Evolutionary conservation across 2,888 invertebrate genomes (phyloP), one percentile per base, ranked within the genome.

Genomic region (Chymomyza procnemis): DNA sequence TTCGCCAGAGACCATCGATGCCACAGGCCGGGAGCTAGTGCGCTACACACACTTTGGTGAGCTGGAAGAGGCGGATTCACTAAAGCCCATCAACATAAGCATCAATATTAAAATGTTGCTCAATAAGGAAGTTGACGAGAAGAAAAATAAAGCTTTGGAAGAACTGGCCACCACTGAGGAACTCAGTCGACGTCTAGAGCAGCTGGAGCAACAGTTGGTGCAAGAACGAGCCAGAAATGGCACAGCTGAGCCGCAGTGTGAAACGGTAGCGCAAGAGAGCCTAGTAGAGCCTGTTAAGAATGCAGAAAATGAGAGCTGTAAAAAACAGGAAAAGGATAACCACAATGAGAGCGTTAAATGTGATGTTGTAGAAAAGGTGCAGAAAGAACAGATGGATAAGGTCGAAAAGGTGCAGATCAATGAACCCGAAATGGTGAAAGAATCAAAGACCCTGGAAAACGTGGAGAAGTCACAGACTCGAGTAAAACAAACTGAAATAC

Each of bases 51-150:
- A 88, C 54, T 71, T 82, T 58, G 80, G 80, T 4, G 89, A 89
- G 26, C 64, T 85, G 9, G 88, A 83, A 22, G 87, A 89, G 6
- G 56, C 74, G 1, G 88, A 85, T 16, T 69, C 73, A 9, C 70
- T 71, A 50, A 89, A 86, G 47, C 89, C 89, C 12, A 87, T 89
- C 9, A 89, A 89, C 61, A 89, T 89, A 0, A 89, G 89, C 73
- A 89, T 89, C 19, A 89, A 89, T 61, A 89, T 89, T n/a, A 88
- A 89, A 76, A 89, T 89, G 89, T 61, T 81, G 56, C 67, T 89
- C 14, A 88, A 86, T 64, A 88, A 87, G 57, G 80, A 82, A 2
- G 73, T 61, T 2, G 85, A 83, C 5, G 71, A 56, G 8, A 75
- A 70, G 46, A 79, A 74, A 30, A 61, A 69, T 0, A 63, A 61